A percentile compares a stretch with the other conserved stretches of the same genome.
These are phyloP conservation scores for Chaenodraco wilsoni DNA, from an alignment of 2,797 vertebrate genomes.

Conservation along the genomic window DNA sequence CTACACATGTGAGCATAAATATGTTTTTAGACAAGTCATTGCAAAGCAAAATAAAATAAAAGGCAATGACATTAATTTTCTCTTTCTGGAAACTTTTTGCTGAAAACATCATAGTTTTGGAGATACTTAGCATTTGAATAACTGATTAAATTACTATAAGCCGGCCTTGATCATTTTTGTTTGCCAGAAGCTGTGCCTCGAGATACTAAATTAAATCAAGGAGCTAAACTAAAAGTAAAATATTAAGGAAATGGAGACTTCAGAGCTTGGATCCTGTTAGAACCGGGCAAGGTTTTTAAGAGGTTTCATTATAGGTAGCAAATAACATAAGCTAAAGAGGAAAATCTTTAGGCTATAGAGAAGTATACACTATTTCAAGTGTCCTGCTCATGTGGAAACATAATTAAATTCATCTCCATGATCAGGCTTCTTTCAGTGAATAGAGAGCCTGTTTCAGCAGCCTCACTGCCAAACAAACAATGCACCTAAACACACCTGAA, in stretches of 20 bases:
- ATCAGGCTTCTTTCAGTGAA: constrained; percentile 14
- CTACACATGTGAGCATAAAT: constrained; percentile 42
- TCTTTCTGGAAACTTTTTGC: constrained; percentile 8
- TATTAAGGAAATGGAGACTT: constrained; percentile 35
- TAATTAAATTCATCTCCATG: constrained; percentile 16
- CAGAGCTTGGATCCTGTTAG: constrained; percentile 28
- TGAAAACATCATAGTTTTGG: constrained; percentile 23
- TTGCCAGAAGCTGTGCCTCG: constrained; percentile 26
- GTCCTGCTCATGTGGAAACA: constrained; percentile 42
- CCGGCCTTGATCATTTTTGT: constrained; percentile 4
- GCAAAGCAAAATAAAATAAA: constrained; percentile 22
- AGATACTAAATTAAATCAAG: constrained; percentile 41
- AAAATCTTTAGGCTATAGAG: constrained; percentile 36
- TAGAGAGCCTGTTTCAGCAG: constrained; percentile 9
- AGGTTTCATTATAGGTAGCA: constrained; percentile 29
- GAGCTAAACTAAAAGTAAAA: constrained; percentile 39
- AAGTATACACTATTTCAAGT: constrained; percentile 37
- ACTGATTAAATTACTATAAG: constrained; percentile 22
- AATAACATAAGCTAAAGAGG: constrained; percentile 42
- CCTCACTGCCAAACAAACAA: constrained; percentile 2
- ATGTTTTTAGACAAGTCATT: constrained; percentile 25
- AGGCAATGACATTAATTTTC: constrained; percentile 25
- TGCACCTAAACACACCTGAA: background rate
- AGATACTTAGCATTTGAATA: constrained; percentile 25
- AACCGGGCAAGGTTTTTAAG: constrained; percentile 22